A percentile compares a stretch with the other conserved stretches of the same genome.
Conservation (phyloP, 2,113 vertebrate species). For the Hippoglossus stenolepis region DNA sequence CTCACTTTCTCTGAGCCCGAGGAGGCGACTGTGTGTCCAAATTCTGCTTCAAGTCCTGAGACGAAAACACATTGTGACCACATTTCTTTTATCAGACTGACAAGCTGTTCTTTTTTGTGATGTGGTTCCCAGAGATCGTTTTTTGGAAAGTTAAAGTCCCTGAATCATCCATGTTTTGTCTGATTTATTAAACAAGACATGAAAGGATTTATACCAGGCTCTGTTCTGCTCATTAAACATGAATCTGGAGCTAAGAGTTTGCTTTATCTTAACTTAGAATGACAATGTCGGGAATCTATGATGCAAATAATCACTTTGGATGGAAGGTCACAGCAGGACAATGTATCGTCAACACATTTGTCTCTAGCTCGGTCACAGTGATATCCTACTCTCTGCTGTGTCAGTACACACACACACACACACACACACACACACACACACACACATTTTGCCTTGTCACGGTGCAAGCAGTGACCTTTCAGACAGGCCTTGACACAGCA, state of each 20-base stretch:
- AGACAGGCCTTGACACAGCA: conserved; percentile 42
- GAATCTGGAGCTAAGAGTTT: neutral
- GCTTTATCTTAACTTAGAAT: neutral
- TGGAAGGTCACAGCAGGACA: conserved; percentile 34
- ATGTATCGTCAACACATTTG: conserved; percentile 14
- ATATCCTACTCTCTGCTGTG: conserved; percentile 13
- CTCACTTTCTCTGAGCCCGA: neutral
- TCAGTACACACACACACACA: conserved; percentile 5
- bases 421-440: conserved; percentile 24
- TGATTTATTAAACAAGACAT: neutral
- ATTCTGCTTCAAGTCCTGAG: neutral
- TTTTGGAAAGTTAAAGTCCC: neutral
- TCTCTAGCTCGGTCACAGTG: neutral
- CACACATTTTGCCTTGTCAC: conserved; percentile 54
- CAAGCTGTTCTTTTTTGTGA: neutral
- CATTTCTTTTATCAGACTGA: conserved; percentile 4
- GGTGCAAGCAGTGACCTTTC: conserved; percentile 47
- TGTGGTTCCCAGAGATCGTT: neutral
- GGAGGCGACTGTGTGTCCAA: neutral
- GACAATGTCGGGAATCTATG: neutral
- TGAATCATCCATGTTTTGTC: neutral
- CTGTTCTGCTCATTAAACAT: neutral
- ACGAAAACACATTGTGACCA: neutral
- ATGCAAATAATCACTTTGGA: conserved; percentile 15
- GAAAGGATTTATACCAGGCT: neutral